Evolutionary conservation across 2,113 vertebrate species (phyloP).

Genomic region (Monopterus albus): DNA sequence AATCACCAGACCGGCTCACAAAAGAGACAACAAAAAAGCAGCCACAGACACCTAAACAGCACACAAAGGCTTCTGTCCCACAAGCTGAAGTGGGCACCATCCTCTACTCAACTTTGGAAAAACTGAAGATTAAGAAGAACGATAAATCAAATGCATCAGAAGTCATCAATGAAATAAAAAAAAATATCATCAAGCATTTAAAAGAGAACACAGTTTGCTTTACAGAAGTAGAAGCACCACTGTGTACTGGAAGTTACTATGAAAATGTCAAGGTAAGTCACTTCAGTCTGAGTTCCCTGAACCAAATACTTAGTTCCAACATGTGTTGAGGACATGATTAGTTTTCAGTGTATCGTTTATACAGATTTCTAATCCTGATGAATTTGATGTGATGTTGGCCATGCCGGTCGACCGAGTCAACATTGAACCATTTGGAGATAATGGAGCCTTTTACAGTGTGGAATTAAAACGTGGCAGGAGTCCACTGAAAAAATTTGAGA

Average conservation of each 20-base stretch:
- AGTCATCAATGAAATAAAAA: slow-evolving; percentile 48
- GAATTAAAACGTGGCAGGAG: slow-evolving; percentile 52
- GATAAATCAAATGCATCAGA: not conserved
- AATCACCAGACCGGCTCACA: no score
- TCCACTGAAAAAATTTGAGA: slow-evolving; percentile 47
- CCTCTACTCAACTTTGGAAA: slow-evolving; percentile 48
- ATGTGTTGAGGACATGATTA: not conserved
- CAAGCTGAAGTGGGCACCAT: not conserved
- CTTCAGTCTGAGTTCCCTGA: not conserved
- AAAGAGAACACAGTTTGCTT: slow-evolving; percentile 28
- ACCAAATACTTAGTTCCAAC: not conserved
- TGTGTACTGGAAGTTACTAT: slow-evolving; percentile 79
- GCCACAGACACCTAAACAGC: not conserved
- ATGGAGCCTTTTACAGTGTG: slow-evolving; percentile 74
- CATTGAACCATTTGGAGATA: slow-evolving; percentile 6
- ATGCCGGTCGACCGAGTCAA: slow-evolving; percentile 53
- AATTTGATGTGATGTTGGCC: slow-evolving; percentile 78
- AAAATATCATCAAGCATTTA: slow-evolving; percentile 34
- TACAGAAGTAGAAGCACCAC: not conserved
- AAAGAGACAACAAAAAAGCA: not conserved
- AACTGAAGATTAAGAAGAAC: slow-evolving; percentile 44
- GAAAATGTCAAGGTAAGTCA: slow-evolving; percentile 77
- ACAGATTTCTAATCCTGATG: slow-evolving; percentile 76
- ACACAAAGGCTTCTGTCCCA: not conserved
- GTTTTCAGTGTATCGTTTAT: not conserved